Evolutionary conservation across 1,140 invertebrate genomes (phyloP).

Genomic region (Danaus melanippus): DNA sequence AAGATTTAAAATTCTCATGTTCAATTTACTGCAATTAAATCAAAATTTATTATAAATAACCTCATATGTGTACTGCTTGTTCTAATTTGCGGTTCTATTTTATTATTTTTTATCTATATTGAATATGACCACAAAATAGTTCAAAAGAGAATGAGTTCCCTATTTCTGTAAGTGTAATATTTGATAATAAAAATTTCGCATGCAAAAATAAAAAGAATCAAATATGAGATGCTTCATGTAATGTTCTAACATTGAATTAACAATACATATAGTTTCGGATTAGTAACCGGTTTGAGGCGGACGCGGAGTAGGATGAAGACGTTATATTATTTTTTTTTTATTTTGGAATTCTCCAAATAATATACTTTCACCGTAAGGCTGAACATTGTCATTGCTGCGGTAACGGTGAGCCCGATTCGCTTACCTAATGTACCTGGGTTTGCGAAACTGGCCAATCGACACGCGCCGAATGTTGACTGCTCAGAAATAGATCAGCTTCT

Average conservation of each 20-base stretch:
- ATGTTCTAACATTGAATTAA: constrained; percentile 2
- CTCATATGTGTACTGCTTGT: no score
- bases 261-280: no score
- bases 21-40: no score
- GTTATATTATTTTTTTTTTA: constrained; percentile 21
- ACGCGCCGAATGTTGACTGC: constrained; percentile 37
- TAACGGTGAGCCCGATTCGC: constrained; percentile 40
- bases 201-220: neutral
- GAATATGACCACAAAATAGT: no score
- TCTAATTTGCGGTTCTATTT: no score
- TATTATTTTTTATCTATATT: no score
- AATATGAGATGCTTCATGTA: constrained; percentile 1
- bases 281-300: constrained; percentile 6
- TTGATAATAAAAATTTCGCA: no score
- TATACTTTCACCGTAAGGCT: constrained; percentile 49
- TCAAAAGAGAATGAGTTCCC: no score
- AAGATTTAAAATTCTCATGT: no score
- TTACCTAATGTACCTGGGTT: constrained; percentile 53
- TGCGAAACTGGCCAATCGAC: constrained; percentile 47
- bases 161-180: no score
- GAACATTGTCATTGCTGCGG: constrained; percentile 46
- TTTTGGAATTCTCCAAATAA: constrained; percentile 20
- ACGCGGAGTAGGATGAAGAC: constrained; percentile 17
- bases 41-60: no score
- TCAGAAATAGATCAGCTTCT: constrained; percentile 9